These are phyloP conservation scores for Hylomyscus alleni DNA, from an alignment of 2,797 vertebrate genomes.

Conservation along the genomic window DNA sequence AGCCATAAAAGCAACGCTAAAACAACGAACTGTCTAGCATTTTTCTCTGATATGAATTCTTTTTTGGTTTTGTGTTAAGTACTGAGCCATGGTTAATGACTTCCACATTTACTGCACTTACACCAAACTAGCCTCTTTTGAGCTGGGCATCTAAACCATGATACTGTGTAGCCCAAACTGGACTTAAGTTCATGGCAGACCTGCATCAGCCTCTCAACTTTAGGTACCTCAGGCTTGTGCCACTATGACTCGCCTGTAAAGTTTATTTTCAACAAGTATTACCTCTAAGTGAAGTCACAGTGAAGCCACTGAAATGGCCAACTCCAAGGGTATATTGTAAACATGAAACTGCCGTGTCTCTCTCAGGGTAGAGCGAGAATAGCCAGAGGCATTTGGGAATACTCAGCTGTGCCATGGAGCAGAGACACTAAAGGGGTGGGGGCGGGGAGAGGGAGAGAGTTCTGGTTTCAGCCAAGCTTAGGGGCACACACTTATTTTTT, in stretches of 20 bases:
- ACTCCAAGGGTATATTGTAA: not conserved
- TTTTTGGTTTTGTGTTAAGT: slow-evolving; percentile 8
- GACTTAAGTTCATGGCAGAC: not conserved
- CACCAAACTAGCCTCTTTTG: not conserved
- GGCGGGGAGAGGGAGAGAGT: not conserved
- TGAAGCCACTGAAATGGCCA: too few relatives aligned
- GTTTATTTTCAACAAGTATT: not conserved
- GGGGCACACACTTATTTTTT: too few relatives aligned
- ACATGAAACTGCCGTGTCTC: not conserved
- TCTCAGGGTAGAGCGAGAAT: not conserved
- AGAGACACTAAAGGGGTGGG: not conserved
- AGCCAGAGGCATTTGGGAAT: not conserved
- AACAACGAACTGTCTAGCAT: not conserved
- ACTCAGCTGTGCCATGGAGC: not conserved
- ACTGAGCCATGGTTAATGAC: not conserved
- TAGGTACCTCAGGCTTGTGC: not conserved
- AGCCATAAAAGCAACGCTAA: not conserved
- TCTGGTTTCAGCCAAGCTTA: too few relatives aligned
- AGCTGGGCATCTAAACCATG: not conserved
- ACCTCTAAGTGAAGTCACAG: not conserved
- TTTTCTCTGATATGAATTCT: not conserved
- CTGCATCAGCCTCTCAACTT: not conserved
- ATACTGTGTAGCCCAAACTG: not conserved
- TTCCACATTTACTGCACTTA: not conserved
- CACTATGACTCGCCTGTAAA: not conserved